Evolutionary conservation across 1,140 invertebrate species (phyloP), one percentile per base, ranked within the genome.

Genomic region (Microvelia longipes): DNA sequence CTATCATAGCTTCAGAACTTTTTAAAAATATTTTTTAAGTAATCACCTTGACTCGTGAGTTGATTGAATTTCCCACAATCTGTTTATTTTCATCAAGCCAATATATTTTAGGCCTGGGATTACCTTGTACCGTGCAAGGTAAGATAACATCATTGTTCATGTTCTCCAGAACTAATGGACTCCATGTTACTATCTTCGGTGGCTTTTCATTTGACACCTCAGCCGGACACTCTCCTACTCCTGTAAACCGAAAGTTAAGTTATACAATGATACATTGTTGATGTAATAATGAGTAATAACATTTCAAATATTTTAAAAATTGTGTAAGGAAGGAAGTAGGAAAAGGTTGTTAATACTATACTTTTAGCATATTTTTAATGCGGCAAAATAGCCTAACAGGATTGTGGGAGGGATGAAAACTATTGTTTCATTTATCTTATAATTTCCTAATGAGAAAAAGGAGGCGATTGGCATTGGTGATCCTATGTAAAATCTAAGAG

Each of bases 61-160:
- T 29, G 27, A 67, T 5, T 2, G 27, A 67, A 15, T 67, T 30
- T 29, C 82, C 82, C 67, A 77, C 82, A 61, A 76, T 78, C 25
- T 82, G 81, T 72, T 70, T 66, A 14, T 64, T 60, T 24, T 70
- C 66, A 15, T 86, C 82, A 29, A 85, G 75, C 91, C 91, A 93
- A 71, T 81, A 83, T 5, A 89, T 78, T 71, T 82, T 81, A 0
- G 89, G 85, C 66, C 79, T 78, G 0, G 88, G 87, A 27, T 80
- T 80, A 25, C 90, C 89, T 62, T 81, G 79, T 0, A 85, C 85
- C 63, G 86, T 82, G 77, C 92, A 94, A 1, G 87, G 87, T 27
- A 93, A 78, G 63, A 87, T 79, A 0, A 90, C 81, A 68, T 83
- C 84, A 14, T 81, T 85, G 1, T 88, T 89, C 19, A 82, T 80